Evolutionary conservation across 2,888 invertebrate genomes (phyloP).

Genomic region (Drosophila heteroneura): DNA sequence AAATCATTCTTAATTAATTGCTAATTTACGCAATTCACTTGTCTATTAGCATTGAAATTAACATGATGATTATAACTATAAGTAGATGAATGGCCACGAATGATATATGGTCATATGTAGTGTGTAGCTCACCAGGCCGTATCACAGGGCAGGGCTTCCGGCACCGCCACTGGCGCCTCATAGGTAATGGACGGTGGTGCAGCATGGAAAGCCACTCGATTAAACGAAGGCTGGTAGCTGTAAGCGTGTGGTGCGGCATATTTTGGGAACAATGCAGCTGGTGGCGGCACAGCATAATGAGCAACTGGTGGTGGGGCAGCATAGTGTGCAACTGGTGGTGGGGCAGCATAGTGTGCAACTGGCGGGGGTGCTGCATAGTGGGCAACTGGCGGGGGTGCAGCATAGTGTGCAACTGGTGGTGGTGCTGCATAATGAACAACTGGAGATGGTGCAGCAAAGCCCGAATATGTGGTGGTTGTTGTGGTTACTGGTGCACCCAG

Average conservation of each 20-base stretch:
- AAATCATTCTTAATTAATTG: slow-evolving; percentile 69
- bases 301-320: slow-evolving; percentile 10
- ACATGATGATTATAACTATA: slow-evolving; percentile 31
- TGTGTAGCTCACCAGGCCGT: slow-evolving; percentile 51
- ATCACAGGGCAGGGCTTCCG: slow-evolving; percentile 43
- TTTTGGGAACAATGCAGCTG: slow-evolving; percentile 21
- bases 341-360: slow-evolving; percentile 3
- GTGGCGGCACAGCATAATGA: slow-evolving; percentile 29
- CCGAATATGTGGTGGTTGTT: slow-evolving; percentile 67
- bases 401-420: slow-evolving; percentile 29
- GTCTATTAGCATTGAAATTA: slow-evolving; percentile 66
- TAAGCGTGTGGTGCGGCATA: slow-evolving; percentile 19
- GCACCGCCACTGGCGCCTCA: slow-evolving; percentile 36
- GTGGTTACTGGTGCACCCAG: slow-evolving; percentile 67
- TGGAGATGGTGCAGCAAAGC: slow-evolving; percentile 53
- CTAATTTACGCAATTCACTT: slow-evolving; percentile 43
- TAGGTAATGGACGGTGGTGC: slow-evolving; percentile 49
- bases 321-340: neutral
- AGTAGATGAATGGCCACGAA: neutral
- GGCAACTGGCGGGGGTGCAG: slow-evolving; percentile 29
- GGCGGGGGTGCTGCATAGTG: slow-evolving; percentile 10
- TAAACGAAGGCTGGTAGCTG: slow-evolving; percentile 23
- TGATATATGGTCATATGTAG: neutral
- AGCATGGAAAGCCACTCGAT: slow-evolving; percentile 29
- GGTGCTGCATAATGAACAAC: slow-evolving; percentile 19